phyloP scores from a whole-genome alignment of 2,888 invertebrate species.

The Andrena minutula region DNA sequence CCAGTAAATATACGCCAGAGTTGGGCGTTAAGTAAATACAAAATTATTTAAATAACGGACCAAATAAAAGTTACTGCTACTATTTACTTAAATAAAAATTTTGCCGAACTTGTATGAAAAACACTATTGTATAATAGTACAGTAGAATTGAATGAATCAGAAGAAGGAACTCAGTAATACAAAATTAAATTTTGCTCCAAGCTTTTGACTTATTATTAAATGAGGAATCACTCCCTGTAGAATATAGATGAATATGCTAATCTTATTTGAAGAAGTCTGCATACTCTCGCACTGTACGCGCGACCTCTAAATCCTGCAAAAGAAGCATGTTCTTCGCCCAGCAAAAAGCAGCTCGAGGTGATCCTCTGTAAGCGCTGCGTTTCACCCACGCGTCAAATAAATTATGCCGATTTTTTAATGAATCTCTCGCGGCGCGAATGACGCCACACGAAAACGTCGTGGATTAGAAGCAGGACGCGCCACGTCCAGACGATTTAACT shows the following conservation, averaged over 20 bases:
- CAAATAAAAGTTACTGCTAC: no score
- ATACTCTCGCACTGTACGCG: conserved; percentile 13
- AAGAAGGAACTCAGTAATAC: no score
- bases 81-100: no score
- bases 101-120: no score
- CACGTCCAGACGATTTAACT: not conserved
- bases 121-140: no score
- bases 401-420: conserved; percentile 47
- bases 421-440: conserved; percentile 15
- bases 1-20: not conserved
- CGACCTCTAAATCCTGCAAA: conserved; percentile 12
- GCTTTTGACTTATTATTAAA: no score
- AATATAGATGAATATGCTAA: not conserved
- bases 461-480: conserved; percentile 4
- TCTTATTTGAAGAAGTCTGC: not conserved
- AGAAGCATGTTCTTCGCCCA: not conserved
- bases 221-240: no score
- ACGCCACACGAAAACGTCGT: conserved; percentile 15
- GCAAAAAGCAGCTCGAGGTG: conserved; percentile 21
- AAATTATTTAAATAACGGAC: no score
- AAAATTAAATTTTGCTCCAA: no score
- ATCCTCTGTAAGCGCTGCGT: conserved; percentile 8
- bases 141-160: no score
- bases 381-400: conserved; percentile 37
- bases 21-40: no score